Evolutionary conservation across 2,113 vertebrate genomes (phyloP).

Genomic region (Heteronetta atricapilla): DNA sequence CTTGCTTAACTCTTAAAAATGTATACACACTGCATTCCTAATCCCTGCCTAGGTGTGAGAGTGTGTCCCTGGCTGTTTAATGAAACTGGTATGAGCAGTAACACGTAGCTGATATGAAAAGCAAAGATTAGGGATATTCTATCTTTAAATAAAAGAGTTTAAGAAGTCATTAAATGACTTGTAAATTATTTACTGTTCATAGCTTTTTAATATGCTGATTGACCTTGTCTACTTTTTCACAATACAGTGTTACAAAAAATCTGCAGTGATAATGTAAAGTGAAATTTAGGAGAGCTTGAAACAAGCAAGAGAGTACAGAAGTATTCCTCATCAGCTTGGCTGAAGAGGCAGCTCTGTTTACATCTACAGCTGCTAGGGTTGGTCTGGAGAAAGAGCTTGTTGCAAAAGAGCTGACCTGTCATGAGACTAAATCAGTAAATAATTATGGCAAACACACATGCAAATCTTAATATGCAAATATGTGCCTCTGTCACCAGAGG

Average conservation of each 20-base stretch:
- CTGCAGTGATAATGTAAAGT: neutral
- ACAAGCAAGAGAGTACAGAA: neutral
- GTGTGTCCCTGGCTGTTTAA: neutral
- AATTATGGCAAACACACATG: neutral
- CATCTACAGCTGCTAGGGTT: neutral
- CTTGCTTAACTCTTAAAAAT: neutral
- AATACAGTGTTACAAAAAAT: neutral
- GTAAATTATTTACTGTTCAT: neutral
- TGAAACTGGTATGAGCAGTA: neutral
- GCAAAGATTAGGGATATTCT: neutral
- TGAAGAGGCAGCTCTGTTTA: neutral
- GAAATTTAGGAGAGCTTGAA: neutral
- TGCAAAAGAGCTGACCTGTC: neutral
- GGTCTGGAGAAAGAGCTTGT: neutral
- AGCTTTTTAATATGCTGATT: neutral
- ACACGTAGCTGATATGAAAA: neutral
- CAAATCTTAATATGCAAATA: neutral
- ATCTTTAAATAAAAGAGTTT: neutral
- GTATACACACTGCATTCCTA: accelerated
- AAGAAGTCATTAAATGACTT: neutral
- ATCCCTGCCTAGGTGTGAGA: neutral
- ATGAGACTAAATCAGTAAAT: neutral
- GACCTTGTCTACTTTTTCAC: neutral
- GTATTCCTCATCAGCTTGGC: neutral
- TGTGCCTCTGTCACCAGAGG: neutral